These are phyloP conservation scores for Rhyzopertha dominica DNA, from an alignment of 1,140 invertebrate species.

Conservation along the genomic window DNA sequence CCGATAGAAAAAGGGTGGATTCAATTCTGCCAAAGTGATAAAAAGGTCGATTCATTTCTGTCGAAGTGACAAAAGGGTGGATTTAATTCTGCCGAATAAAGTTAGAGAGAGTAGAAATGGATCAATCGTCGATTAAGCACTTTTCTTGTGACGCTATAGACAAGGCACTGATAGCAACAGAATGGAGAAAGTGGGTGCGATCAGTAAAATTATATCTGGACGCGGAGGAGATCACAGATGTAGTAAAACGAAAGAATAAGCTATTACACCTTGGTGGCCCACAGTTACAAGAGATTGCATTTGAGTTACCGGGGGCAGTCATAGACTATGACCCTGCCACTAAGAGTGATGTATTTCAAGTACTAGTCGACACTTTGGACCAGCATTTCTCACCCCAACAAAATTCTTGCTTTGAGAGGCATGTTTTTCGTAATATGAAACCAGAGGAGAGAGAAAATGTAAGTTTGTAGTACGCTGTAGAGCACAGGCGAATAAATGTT, in stretches of 20 bases:
- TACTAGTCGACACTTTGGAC: constrained; percentile 6
- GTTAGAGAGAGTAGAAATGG: too few species aligned
- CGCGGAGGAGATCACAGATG: constrained; percentile 23
- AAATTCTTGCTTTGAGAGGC: constrained; percentile 27
- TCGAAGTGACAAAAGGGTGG: too few species aligned
- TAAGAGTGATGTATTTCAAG: constrained; percentile 20
- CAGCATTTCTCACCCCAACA: constrained; percentile 9
- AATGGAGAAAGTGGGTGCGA: constrained; percentile 22
- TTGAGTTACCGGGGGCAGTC: constrained; percentile 27
- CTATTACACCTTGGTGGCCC: constrained; percentile 30
- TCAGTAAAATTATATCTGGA: constrained; percentile 18
- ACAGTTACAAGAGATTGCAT: constrained; percentile 36
- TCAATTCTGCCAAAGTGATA: too few species aligned
- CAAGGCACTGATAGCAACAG: constrained; percentile 12
- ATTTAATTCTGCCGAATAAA: too few species aligned
- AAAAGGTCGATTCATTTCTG: too few species aligned
- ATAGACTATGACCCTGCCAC: constrained; percentile 10
- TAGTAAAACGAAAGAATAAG: constrained; percentile 31
- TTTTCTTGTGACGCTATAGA: constrained; percentile 17
- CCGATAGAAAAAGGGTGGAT: too few species aligned
- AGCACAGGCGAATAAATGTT: constrained; percentile 34
- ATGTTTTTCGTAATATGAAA: constrained; percentile 31
- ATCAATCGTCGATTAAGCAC: too few species aligned
- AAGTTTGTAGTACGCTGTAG: constrained; percentile 30
- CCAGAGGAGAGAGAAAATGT: constrained; percentile 19